A percentile compares a stretch with the other conserved stretches of the same genome.
phyloP scores from a whole-genome alignment of 2,888 invertebrate species.

The Chrysopilus asiliformis region DNA sequence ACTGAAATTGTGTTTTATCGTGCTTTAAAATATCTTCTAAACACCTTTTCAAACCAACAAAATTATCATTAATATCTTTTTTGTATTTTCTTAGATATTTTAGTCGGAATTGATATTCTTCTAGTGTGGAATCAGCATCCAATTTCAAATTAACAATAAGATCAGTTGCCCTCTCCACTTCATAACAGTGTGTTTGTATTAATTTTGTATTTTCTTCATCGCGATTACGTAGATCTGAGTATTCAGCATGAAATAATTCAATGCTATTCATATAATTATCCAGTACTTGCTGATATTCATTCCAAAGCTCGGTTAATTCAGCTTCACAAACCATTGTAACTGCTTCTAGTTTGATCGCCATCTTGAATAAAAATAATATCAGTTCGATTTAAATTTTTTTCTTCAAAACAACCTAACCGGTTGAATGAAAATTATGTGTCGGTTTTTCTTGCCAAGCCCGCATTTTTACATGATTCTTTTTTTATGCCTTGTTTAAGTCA shows the following conservation, averaged over 20 bases:
- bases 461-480: no score
- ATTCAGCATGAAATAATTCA: constrained; percentile 35
- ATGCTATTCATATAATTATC: constrained; percentile 33
- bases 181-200: constrained; percentile 31
- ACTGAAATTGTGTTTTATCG: constrained; percentile 42
- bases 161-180: constrained; percentile 29
- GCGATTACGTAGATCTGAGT: constrained; percentile 34
- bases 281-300: constrained; percentile 33
- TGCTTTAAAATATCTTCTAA: constrained; percentile 38
- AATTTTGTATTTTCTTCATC: constrained; percentile 31
- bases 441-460: neutral
- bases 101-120: constrained; percentile 36
- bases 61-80: constrained; percentile 37
- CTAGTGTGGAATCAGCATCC: constrained; percentile 38
- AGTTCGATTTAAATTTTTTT: neutral
- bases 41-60: constrained; percentile 41
- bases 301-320: constrained; percentile 39
- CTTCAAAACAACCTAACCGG: neutral
- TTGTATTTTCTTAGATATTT: constrained; percentile 38
- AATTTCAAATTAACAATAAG: constrained; percentile 34
- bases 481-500: no score
- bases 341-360: constrained; percentile 32
- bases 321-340: constrained; percentile 36
- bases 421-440: neutral
- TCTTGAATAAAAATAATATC: constrained; percentile 18